Base-by-base conservation (phyloP, 2,113 vertebrate species). In the Cebus imitator region DNA sequence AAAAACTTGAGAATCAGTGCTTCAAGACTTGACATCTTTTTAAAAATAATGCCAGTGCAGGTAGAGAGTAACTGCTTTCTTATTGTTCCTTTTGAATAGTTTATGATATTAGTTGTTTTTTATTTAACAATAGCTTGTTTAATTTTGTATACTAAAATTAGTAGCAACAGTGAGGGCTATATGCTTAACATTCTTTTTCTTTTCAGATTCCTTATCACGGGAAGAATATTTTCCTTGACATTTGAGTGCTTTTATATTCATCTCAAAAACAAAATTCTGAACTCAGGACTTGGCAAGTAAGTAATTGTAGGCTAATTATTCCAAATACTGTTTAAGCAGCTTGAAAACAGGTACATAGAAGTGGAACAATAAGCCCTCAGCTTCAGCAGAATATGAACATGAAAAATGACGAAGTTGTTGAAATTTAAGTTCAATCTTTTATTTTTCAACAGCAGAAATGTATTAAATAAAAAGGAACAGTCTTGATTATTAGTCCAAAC, bases 211-310 rank as follows among this genome's bases (percentile, higher is more conserved):
- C 66, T 88, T 82, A 64, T 50, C 66, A 94, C 45, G 94, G 70
- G 88, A 96, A 95, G 87, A 97, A 95, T 45, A 95, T 70, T 95
- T 97, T 92, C 85, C 61, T 87, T 95, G 85, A 73, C 50, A 37
- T 91, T 92, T 58, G 82, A 96, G 96, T 98, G 95, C 97, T 98
- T 93, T 96, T 92, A 52, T 83, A 89, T 92, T 97, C 90, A 81
- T 96, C 96, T 96, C 2, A 35, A 45, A 96, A 92, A 86, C 43
- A 90, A 82, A 97, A 97, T 91, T 96, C 90, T 95, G 78, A 97
- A 97, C 96, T 97, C 96, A 96, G 97, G 96, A 97, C 75, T 86
- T 96, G 85, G 87, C 81, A 96, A 87, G 98, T 98, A 97, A 98
- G 97, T 98, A 96, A 89, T 73, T 82, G 45, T 68, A 18, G 75